Conservation (phyloP, 2,113 vertebrate species). For the Delphinus delphis region DNA sequence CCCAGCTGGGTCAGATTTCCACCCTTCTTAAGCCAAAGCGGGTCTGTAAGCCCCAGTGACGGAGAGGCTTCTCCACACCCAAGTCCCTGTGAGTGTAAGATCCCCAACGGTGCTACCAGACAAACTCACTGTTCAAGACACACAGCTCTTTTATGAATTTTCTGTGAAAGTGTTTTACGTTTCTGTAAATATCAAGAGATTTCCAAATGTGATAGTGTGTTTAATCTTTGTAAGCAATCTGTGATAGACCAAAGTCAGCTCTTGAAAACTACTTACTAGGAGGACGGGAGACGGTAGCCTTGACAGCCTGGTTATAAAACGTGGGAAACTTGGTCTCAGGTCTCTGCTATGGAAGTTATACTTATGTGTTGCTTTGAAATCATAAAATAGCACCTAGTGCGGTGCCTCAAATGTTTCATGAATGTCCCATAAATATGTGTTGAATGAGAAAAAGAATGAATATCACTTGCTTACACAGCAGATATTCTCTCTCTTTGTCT, state of each 20-base stretch:
- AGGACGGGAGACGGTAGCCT: not conserved
- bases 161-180: conserved; percentile 22
- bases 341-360: not conserved
- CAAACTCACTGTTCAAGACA: conserved; percentile 63
- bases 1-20: not conserved
- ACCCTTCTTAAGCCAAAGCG: not conserved
- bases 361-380: not conserved
- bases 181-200: conserved; percentile 78
- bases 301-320: not conserved
- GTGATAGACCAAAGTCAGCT: conserved; percentile 26
- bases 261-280: not conserved
- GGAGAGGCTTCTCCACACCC: not conserved
- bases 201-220: not conserved
- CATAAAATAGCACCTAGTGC: not conserved
- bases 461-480: conserved; percentile 6
- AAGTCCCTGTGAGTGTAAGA: not conserved
- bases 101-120: conserved; percentile 64
- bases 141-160: conserved; percentile 58
- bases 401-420: not conserved
- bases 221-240: conserved; percentile 44
- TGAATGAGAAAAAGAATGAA: conserved; percentile 52
- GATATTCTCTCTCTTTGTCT: not conserved
- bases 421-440: not conserved
- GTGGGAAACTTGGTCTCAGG: conserved; percentile 19
- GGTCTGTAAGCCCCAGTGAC: not conserved